A percentile compares a stretch with the other conserved stretches of the same genome.
Evolutionary conservation across 2,797 vertebrate genomes (phyloP).

Genomic region (Micrastur ruficollis): DNA sequence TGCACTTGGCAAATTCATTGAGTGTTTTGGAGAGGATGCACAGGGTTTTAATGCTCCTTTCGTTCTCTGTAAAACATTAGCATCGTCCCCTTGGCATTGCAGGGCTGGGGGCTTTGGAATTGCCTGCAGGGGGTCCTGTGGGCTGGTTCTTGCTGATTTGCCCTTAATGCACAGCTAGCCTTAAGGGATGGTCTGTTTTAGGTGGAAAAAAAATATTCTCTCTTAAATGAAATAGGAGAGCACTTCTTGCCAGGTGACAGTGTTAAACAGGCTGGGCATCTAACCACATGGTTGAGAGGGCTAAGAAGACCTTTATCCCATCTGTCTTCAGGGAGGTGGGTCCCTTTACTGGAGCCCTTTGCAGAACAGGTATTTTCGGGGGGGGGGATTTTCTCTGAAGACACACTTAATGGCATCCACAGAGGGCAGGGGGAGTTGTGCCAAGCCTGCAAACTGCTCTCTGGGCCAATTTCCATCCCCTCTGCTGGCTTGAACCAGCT

Average conservation of each 20-base stretch:
- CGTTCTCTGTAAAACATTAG: fast-evolving
- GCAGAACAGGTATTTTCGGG: background rate
- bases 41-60: background rate
- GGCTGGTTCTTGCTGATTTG: background rate
- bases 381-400: background rate
- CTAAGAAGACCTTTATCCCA: background rate
- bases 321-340: background rate
- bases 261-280: background rate
- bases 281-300: background rate
- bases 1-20: background rate
- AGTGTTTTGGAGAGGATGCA: background rate
- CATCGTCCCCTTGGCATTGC: fast-evolving
- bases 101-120: background rate
- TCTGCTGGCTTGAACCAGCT: background rate
- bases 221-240: background rate
- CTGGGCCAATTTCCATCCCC: background rate
- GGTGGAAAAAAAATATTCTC: background rate
- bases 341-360: background rate
- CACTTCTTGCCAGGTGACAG: background rate
- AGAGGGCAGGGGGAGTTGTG: background rate
- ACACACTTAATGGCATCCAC: background rate
- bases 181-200: background rate
- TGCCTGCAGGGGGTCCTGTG: background rate
- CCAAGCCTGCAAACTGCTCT: background rate
- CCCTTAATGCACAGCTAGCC: background rate